Evolutionary conservation across 2,797 vertebrate species (phyloP).

Genomic region (Aplochiton taeniatus): DNA sequence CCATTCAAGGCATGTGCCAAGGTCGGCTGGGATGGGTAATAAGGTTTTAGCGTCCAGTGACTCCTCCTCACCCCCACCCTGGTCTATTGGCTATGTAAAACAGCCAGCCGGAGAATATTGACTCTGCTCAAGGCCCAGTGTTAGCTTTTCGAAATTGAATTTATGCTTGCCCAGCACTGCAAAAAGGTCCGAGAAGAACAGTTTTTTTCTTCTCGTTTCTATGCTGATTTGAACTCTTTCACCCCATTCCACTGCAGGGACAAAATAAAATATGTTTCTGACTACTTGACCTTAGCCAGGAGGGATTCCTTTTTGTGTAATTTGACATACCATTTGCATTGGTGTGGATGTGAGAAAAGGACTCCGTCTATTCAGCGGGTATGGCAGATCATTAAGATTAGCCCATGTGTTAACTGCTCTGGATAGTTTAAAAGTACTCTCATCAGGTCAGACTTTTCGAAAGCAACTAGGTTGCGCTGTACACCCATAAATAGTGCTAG

Average conservation of each 20-base stretch:
- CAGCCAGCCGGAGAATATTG: constrained; percentile 56
- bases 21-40: constrained; percentile 67
- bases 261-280: neutral
- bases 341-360: constrained; percentile 21
- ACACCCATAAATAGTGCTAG: too few relatives aligned
- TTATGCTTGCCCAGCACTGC: constrained; percentile 27
- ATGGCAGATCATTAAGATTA: constrained; percentile 47
- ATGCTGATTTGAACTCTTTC: constrained; percentile 3
- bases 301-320: neutral
- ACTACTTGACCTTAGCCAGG: neutral
- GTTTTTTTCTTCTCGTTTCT: neutral
- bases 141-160: constrained; percentile 61
- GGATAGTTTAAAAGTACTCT: too few relatives aligned
- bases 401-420: too few relatives aligned
- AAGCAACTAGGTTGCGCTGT: too few relatives aligned
- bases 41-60: constrained; percentile 64
- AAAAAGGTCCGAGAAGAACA: constrained; percentile 7
- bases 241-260: neutral
- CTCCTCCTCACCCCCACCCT: constrained; percentile 41
- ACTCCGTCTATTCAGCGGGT: constrained; percentile 14
- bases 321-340: constrained; percentile 1
- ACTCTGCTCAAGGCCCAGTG: constrained; percentile 43
- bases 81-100: constrained; percentile 68
- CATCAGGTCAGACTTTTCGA: too few relatives aligned
- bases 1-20: constrained; percentile 68